Evolutionary conservation across 30 jellyfish, hydroid and myxozoan species (phyloP), one percentile per base, ranked within the genome.

Genomic region (Pseudorhiza aurosa): DNA sequence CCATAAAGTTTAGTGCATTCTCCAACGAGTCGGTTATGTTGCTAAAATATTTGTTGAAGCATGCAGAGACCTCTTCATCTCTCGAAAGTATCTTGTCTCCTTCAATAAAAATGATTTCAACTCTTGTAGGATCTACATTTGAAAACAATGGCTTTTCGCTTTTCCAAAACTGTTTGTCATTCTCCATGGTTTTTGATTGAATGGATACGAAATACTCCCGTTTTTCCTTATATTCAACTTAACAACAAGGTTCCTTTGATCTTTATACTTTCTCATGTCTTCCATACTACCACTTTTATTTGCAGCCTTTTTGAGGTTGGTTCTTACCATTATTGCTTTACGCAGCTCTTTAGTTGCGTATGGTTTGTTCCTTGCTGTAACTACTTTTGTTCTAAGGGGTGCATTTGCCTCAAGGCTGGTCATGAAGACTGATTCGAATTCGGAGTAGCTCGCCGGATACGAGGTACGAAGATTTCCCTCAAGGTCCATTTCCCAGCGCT

Each of bases 361-460:
- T 22, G 60, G 60, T 27, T 46, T 46, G 19, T 46, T 22, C 14
- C 19, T 46, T 22, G 60, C 60, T 27, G 27, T 46, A 14, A 46
- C 19, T 11, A 46, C 19, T 27, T 46, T 58, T 46, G 60, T 65
- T 65, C 32, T 24, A 14, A 30, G 3, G 79, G 58, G 79, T n/a
- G 79, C 79, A 65, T 26, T 65, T 65, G 58, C 60, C 60, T 65
- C 79, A 37, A 65, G 68, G n/a, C 64, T 65, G 28, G 28, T 65
- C 79, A 65, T 33, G 26, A 65, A 65, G 12, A 31, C 36, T 12
- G 0, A 12, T 65, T 31, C 79, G 32, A 65, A 65, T 24, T 65
- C 31, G n/a, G 60, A 0, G 29, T 65, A 65, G 4, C 19, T 30
- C 19, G 79, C n/a, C 14, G 65, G 79, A 2, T 32, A 63, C 19